phyloP scores from a whole-genome alignment of 2,113 vertebrate species.

The Propithecus coquereli region DNA sequence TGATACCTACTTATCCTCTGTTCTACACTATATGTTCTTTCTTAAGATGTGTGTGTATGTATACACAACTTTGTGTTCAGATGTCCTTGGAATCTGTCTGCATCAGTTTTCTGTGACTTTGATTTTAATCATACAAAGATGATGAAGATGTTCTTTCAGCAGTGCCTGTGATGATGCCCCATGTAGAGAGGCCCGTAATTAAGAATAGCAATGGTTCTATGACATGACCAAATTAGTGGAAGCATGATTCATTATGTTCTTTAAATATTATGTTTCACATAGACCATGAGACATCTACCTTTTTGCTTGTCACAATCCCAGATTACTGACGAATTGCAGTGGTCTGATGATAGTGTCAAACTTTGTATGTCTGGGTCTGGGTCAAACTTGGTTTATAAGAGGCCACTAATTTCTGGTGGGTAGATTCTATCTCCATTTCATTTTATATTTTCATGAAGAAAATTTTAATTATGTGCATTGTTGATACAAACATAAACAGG shows the following conservation, averaged over 20 bases:
- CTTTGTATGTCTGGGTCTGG: neutral
- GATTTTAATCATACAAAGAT: conserved; percentile 6
- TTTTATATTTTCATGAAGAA: conserved; percentile 35
- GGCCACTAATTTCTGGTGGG: neutral
- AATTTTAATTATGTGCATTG: neutral
- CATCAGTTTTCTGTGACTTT: conserved; percentile 44
- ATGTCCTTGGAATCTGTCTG: conserved; percentile 48
- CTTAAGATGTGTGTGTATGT: neutral
- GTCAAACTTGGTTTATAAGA: neutral
- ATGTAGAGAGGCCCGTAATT: conserved; percentile 14
- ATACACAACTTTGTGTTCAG: neutral
- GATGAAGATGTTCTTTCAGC: neutral
- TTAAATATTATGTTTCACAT: neutral
- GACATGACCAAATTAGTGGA: conserved; percentile 35
- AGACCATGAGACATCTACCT: neutral
- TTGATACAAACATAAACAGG: neutral
- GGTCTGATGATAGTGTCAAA: neutral
- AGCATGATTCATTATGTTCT: conserved; percentile 15
- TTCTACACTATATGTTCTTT: neutral
- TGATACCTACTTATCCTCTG: neutral
- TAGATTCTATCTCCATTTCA: neutral
- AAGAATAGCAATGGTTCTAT: neutral
- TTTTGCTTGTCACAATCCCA: neutral
- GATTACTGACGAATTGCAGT: neutral
- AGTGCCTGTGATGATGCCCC: neutral